Evolutionary conservation across 2,113 vertebrate species (phyloP).

Genomic region (Halichoerus grypus): DNA sequence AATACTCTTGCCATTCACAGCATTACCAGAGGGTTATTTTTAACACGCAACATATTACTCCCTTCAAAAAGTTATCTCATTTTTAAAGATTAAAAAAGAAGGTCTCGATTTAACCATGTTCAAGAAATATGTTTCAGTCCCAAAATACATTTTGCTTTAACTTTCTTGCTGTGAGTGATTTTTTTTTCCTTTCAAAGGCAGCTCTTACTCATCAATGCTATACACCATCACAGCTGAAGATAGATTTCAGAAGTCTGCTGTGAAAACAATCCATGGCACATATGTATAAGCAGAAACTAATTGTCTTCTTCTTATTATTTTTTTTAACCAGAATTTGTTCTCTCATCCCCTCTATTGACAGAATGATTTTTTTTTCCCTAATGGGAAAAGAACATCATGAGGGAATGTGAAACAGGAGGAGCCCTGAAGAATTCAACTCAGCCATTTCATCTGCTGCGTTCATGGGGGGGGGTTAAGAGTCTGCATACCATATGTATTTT

Average conservation of each 20-base stretch:
- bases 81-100: constrained; percentile 58
- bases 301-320: not conserved
- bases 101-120: constrained; percentile 16
- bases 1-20: not conserved
- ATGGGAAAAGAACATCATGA: not conserved
- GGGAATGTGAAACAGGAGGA: not conserved
- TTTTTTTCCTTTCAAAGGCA: constrained; percentile 41
- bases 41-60: constrained; percentile 8
- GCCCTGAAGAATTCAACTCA: not conserved
- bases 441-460: not conserved
- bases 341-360: not conserved
- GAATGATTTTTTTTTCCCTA: not conserved
- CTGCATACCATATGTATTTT: not conserved
- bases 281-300: constrained; percentile 40
- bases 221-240: constrained; percentile 32
- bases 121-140: constrained; percentile 47
- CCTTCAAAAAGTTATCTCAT: constrained; percentile 38
- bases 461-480: not conserved
- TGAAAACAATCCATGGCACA: not conserved
- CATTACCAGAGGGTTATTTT: not conserved
- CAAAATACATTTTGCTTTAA: constrained; percentile 59
- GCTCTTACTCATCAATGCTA: constrained; percentile 23
- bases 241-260: not conserved
- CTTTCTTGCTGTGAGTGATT: constrained; percentile 43
- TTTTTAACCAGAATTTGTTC: not conserved